These are phyloP conservation scores for Caenorhabditis plicata DNA, from an alignment of 2,888 invertebrate species.

Conservation along the genomic window DNA sequence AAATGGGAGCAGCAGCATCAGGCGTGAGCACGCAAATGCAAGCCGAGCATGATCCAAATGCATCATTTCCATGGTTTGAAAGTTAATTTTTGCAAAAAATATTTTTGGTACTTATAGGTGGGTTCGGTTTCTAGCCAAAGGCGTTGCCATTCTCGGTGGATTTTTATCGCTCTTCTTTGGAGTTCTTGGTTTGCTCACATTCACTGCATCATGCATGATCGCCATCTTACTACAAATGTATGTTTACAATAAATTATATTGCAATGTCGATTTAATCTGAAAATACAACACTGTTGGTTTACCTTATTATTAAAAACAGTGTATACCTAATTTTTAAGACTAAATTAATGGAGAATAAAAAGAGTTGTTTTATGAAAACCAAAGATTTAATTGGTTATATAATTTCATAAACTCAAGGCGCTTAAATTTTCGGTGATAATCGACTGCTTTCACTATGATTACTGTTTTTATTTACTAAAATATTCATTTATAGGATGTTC, in stretches of 20 bases:
- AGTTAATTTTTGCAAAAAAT: not conserved
- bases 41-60: slow-evolving; percentile 62
- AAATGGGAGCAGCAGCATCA: slow-evolving; percentile 57
- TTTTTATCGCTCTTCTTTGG: slow-evolving; percentile 64
- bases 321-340: too few species aligned
- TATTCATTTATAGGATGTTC: slow-evolving; percentile 71
- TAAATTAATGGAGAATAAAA: too few species aligned
- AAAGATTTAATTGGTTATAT: too few species aligned
- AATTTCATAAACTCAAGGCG: not conserved
- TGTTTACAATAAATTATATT: slow-evolving; percentile 13
- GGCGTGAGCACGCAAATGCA: slow-evolving; percentile 60
- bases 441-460: not conserved
- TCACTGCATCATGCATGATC: slow-evolving; percentile 58
- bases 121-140: slow-evolving; percentile 63
- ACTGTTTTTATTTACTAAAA: not conserved
- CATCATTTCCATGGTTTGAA: slow-evolving; percentile 49
- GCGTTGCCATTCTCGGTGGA: slow-evolving; percentile 63
- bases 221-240: slow-evolving; percentile 63
- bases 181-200: slow-evolving; percentile 56
- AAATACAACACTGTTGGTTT: slow-evolving; percentile 4
- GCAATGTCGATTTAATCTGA: not conserved
- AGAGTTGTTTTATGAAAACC: too few species aligned
- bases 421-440: not conserved
- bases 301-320: too few species aligned
- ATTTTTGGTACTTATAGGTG: slow-evolving; percentile 37